Evolutionary conservation across 2,113 vertebrate species (phyloP).

Genomic region (Connochaetes taurinus): DNA sequence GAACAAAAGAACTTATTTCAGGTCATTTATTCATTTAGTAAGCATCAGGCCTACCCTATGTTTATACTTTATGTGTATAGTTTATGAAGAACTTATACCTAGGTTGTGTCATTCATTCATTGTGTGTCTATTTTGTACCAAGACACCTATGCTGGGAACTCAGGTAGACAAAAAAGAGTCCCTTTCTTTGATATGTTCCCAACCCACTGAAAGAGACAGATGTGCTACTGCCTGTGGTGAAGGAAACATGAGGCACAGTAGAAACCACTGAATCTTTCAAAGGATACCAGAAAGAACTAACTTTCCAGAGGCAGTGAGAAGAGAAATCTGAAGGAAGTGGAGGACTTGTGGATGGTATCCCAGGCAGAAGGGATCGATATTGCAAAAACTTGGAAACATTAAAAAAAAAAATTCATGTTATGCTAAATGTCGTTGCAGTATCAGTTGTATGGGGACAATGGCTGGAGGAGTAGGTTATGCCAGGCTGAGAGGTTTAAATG

Average conservation of each 20-base stretch:
- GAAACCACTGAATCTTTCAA: not conserved
- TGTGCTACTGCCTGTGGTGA: not conserved
- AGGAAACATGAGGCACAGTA: not conserved
- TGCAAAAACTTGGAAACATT: not conserved
- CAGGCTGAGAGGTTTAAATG: conserved; percentile 19
- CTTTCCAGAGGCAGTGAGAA: not conserved
- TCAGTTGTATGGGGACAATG: not conserved
- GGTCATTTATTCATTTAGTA: not conserved
- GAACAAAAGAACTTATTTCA: not conserved
- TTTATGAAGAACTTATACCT: not conserved
- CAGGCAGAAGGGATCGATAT: not conserved
- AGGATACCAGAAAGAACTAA: conserved; percentile 1
- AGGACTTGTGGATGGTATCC: not conserved
- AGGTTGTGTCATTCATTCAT: not conserved
- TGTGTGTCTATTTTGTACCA: not conserved
- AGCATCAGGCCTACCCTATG: not conserved
- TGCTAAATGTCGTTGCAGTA: not conserved
- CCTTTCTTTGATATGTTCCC: conserved; percentile 19
- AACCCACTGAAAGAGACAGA: not conserved
- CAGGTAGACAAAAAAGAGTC: not conserved
- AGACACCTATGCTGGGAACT: not conserved
- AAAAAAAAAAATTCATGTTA: not conserved
- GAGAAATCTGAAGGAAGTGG: not conserved
- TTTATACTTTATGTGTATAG: not conserved
- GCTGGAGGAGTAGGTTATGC: not conserved